These are phyloP conservation scores for Papilio machaon DNA, from an alignment of 1,140 invertebrate genomes.

Conservation along the genomic window DNA sequence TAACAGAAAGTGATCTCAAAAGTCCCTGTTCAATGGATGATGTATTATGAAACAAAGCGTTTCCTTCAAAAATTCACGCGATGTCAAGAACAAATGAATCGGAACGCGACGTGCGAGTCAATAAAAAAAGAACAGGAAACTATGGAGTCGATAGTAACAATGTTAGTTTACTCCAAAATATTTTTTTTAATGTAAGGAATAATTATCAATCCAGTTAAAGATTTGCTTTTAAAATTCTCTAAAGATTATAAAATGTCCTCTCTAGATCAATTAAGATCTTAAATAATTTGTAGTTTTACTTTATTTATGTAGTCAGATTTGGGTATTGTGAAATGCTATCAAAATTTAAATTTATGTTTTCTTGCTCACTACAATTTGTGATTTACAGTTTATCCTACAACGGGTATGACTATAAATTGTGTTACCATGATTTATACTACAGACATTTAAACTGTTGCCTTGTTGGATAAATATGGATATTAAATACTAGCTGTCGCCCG, in stretches of 20 bases:
- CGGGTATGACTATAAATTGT: slow-evolving; percentile 9
- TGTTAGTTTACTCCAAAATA: not conserved
- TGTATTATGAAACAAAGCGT: slow-evolving; percentile 3
- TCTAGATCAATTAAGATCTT: too few relatives aligned
- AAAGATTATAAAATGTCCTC: too few relatives aligned
- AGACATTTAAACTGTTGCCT: not conserved
- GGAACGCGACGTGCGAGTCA: not conserved
- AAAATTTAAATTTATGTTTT: slow-evolving; percentile 18
- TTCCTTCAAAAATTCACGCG: not conserved
- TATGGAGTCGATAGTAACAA: not conserved
- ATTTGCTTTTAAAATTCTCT: too few relatives aligned
- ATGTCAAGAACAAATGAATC: not conserved
- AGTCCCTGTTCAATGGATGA: slow-evolving; percentile 3
- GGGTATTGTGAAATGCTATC: not conserved
- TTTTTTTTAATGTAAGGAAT: too few relatives aligned
- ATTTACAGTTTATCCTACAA: slow-evolving; percentile 16
- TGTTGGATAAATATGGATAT: not conserved
- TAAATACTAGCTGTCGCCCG: not conserved
- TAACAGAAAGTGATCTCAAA: not conserved
- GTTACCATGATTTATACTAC: not conserved
- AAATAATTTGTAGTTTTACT: not conserved
- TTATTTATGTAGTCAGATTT: not conserved
- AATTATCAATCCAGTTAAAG: too few relatives aligned
- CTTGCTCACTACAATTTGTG: not conserved
- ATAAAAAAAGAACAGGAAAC: not conserved